Percentiles rank a stretch among this genome's conserved stretches.
phyloP scores from a whole-genome alignment of 1,140 invertebrate species.

The Atta cephalotes region DNA sequence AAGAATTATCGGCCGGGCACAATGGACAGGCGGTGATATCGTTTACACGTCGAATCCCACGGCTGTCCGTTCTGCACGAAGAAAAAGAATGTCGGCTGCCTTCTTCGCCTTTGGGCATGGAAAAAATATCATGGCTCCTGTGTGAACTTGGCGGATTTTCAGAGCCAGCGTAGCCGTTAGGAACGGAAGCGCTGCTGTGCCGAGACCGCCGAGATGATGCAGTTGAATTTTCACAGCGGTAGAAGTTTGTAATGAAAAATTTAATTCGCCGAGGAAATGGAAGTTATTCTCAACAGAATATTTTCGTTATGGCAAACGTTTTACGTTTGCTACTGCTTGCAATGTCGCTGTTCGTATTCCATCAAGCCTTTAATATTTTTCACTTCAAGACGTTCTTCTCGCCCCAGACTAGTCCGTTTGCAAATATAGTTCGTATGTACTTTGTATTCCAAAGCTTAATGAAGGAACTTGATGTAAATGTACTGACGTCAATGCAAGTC shows the following conservation, averaged over 20 bases:
- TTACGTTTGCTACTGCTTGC: neutral
- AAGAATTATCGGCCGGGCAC: constrained; percentile 82
- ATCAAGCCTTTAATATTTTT: constrained; percentile 35
- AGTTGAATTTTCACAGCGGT: constrained; percentile 40
- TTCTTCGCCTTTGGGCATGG: constrained; percentile 5
- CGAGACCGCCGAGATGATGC: constrained; percentile 28
- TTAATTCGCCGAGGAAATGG: constrained; percentile 46
- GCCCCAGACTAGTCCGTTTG: neutral
- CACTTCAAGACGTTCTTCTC: constrained; percentile 23
- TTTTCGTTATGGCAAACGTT: constrained; percentile 24
- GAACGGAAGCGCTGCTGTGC: constrained; percentile 26
- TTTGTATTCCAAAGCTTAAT: constrained; percentile 42
- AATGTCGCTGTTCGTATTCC: constrained; percentile 12
- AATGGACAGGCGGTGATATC: constrained; percentile 83
- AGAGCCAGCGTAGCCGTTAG: neutral
- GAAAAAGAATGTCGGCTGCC: constrained; percentile 51
- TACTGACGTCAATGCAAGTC: constrained; percentile 17
- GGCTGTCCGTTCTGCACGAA: constrained; percentile 64
- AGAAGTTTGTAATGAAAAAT: constrained; percentile 57
- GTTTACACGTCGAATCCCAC: constrained; percentile 81
- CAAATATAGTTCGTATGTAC: constrained; percentile 12
- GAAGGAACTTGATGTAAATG: constrained; percentile 35
- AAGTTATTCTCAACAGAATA: constrained; percentile 47
- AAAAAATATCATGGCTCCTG: constrained; percentile 44
- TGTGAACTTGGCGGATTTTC: constrained; percentile 50